Evolutionary conservation across 2,888 invertebrate species (phyloP).

Genomic region (Gastrophysa polygoni): DNA sequence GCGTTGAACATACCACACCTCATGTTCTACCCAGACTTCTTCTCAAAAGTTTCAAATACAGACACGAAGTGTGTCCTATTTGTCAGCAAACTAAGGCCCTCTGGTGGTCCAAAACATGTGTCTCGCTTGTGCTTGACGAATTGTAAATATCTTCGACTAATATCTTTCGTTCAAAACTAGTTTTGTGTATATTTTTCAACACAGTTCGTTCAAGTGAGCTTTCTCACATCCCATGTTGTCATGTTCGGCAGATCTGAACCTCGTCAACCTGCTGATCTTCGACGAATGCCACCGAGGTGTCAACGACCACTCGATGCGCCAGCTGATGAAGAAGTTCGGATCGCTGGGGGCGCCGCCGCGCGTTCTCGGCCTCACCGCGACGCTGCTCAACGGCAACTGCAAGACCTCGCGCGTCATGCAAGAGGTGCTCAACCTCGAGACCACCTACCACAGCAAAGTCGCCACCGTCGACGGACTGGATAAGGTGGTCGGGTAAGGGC

Average conservation of each 20-base stretch:
- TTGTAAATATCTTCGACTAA: too few relatives aligned
- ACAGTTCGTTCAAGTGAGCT: too few relatives aligned
- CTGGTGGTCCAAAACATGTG: too few relatives aligned
- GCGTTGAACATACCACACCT: too few relatives aligned
- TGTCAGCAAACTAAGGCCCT: too few relatives aligned
- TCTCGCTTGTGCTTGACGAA: too few relatives aligned
- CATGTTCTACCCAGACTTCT: too few relatives aligned
- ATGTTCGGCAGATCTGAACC: slow-evolving; percentile 55
- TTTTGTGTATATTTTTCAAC: too few relatives aligned
- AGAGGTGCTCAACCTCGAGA: slow-evolving; percentile 70
- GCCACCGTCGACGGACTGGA: slow-evolving; percentile 69
- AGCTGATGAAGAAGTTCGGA: slow-evolving; percentile 72
- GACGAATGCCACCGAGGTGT: slow-evolving; percentile 96
- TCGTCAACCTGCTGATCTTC: slow-evolving; percentile 83
- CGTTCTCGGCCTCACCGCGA: slow-evolving; percentile 87
- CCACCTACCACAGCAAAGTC: slow-evolving; percentile 73
- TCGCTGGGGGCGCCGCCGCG: slow-evolving; percentile 64
- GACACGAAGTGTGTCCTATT: too few relatives aligned
- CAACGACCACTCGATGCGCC: slow-evolving; percentile 80
- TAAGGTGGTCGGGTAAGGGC: slow-evolving; percentile 65
- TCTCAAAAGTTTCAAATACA: too few relatives aligned
- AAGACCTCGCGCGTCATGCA: slow-evolving; percentile 61
- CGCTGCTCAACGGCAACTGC: slow-evolving; percentile 78
- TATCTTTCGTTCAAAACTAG: too few relatives aligned
- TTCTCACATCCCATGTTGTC: too few relatives aligned